These are phyloP conservation scores for Uria aalge DNA, from an alignment of 2,113 vertebrate species.

Conservation along the genomic window DNA sequence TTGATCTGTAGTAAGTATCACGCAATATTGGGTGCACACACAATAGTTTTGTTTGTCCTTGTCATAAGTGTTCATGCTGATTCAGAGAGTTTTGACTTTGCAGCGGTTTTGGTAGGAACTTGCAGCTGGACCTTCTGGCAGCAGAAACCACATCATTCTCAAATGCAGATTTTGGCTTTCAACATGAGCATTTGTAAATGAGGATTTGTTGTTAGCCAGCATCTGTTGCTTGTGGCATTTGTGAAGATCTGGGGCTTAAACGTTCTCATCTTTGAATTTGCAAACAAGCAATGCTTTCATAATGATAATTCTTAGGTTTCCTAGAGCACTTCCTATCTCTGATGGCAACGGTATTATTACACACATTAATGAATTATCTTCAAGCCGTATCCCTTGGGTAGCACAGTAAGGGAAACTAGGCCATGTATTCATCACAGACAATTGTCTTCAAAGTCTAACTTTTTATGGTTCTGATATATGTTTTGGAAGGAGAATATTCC, in stretches of 20 bases:
- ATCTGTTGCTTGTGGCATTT: not conserved
- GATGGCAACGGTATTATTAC: not conserved
- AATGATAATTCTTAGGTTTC: not conserved
- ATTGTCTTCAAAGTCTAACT: not conserved
- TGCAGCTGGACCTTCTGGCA: not conserved
- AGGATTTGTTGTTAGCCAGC: not conserved
- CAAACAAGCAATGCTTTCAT: not conserved
- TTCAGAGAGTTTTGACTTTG: not conserved
- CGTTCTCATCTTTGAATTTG: not conserved
- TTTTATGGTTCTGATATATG: not conserved
- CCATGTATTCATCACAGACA: not conserved
- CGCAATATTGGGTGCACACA: not conserved
- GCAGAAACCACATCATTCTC: not conserved
- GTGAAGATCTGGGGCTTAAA: not conserved
- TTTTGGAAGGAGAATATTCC: not conserved
- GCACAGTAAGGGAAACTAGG: not conserved
- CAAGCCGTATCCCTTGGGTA: not conserved
- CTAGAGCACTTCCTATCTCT: not conserved
- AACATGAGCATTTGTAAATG: not conserved
- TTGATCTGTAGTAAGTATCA: constrained; percentile 95
- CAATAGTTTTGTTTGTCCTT: not conserved
- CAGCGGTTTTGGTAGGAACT: constrained; percentile 10
- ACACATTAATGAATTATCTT: not conserved
- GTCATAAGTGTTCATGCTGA: not conserved
- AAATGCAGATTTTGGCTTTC: not conserved